Evolutionary conservation across 2,113 vertebrate species (phyloP), one percentile per base, ranked within the genome.

Genomic region (Notiomystis cincta): DNA sequence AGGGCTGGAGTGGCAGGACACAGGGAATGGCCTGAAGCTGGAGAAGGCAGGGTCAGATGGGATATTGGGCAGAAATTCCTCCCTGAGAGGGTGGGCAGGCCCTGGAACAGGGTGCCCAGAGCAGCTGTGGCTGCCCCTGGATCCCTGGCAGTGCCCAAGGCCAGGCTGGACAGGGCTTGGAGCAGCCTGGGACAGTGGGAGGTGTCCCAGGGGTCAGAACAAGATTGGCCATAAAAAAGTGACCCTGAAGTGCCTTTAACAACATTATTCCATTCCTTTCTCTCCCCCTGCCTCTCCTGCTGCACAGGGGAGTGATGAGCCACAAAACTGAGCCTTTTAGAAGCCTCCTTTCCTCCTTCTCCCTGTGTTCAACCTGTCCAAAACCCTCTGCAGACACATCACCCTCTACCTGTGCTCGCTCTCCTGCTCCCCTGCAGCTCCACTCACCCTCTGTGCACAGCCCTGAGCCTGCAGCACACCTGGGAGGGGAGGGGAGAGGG

Each of bases 401-500:
- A 11, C 37, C 37, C 20, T 44, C 21, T 24, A 42, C 70, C 50
- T 22, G 16, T 10, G 27, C 24, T 53, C 33, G 31, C 16, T 45
- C 38, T 40, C 64, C 10, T 45, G 40, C 33, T 70, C 31, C 31
- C 40, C 17, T 33, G 35, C 15, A 53, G n/a, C 42, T 30, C 38
- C 40, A 40, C 60, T 20, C 14, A 25, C 3, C 24, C 28, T 21
- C 28, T 8, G n/a, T 33, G n/a, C 31, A 44, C 19, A 33, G 10
- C 35, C 44, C 60, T 9, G 23, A 45, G 25, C 22, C 50, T 30
- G 8, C 15, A 40, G 6, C 64, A 18, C 14, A 28, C 45, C 1
- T 10, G 13, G 42, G 3, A 47, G 18, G 0, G 0, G 28, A 56
- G 24, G 27, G 18, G 0, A 0, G 28, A 56, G 24, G 27, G 7